phyloP scores from a whole-genome alignment of 2,797 vertebrate species.

The Morus bassanus region DNA sequence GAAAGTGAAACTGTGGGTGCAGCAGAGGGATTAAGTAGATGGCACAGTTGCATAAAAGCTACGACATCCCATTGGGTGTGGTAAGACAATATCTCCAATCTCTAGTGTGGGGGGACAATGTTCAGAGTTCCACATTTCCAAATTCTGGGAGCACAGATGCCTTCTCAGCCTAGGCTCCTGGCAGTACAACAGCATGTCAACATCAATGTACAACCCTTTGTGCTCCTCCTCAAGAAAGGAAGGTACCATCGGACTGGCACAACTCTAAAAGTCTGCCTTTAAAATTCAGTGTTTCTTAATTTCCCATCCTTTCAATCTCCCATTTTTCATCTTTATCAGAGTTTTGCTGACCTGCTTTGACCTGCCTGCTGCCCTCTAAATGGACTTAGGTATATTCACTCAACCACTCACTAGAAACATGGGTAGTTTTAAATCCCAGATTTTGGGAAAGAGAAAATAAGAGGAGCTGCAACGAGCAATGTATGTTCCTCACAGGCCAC shows the following conservation, averaged over 20 bases:
- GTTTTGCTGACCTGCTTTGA: not conserved
- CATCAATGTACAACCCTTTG: not conserved
- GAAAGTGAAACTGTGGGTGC: not conserved
- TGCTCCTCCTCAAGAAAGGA: not conserved
- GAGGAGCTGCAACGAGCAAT: not conserved
- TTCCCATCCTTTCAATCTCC: not conserved
- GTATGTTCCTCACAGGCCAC: not conserved
- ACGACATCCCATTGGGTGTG: not conserved
- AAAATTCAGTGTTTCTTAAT: not conserved
- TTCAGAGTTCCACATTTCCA: not conserved
- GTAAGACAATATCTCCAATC: not conserved
- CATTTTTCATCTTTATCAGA: not conserved
- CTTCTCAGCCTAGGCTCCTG: not conserved
- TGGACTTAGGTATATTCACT: not conserved
- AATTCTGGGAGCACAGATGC: not conserved
- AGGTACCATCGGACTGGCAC: not conserved
- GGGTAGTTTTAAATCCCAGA: not conserved
- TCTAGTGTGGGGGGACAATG: not conserved
- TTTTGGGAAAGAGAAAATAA: not conserved
- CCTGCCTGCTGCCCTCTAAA: not conserved
- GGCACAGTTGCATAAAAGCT: not conserved
- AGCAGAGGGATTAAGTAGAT: not conserved
- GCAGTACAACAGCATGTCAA: not conserved
- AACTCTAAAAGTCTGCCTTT: not conserved
- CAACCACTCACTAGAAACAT: not conserved